Evolutionary conservation across 2,797 vertebrate species (phyloP).

Genomic region (Chromobotia macracanthus): DNA sequence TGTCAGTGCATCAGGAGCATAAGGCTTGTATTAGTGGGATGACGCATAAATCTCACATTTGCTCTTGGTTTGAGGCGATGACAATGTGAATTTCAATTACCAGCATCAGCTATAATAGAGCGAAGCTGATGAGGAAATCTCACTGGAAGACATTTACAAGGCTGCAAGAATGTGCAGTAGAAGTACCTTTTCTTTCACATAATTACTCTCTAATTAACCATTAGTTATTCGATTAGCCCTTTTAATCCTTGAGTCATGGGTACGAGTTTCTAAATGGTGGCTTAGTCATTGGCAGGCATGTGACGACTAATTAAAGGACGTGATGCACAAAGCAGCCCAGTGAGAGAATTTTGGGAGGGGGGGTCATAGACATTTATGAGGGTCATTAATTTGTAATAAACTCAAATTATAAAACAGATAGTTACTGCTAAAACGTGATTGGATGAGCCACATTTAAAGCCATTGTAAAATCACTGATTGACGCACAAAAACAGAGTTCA

Average conservation of each 20-base stretch:
- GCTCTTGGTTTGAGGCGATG: slow-evolving; percentile 51
- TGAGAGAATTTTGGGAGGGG: slow-evolving; percentile 46
- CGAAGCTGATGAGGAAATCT: slow-evolving; percentile 51
- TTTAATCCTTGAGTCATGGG: slow-evolving; percentile 70
- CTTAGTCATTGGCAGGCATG: slow-evolving; percentile 70
- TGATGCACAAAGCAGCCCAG: slow-evolving; percentile 49
- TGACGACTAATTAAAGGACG: slow-evolving; percentile 73
- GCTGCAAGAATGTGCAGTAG: slow-evolving; percentile 60
- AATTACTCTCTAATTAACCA: slow-evolving; percentile 80
- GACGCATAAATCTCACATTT: slow-evolving; percentile 49
- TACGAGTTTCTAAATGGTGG: slow-evolving; percentile 65
- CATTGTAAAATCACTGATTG: neutral
- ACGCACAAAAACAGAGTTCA: neutral
- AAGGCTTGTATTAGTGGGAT: slow-evolving; percentile 36
- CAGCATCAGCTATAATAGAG: slow-evolving; percentile 68
- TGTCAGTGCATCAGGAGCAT: slow-evolving; percentile 5
- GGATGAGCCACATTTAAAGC: neutral
- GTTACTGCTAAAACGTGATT: slow-evolving; percentile 29
- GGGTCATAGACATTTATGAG: slow-evolving; percentile 56
- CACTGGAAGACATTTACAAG: slow-evolving; percentile 63
- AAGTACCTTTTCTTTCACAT: slow-evolving; percentile 68
- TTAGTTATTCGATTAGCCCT: slow-evolving; percentile 78
- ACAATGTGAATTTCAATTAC: slow-evolving; percentile 62
- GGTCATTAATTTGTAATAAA: slow-evolving; percentile 59
- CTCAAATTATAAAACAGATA: slow-evolving; percentile 46